A percentile compares a stretch with the other conserved stretches of the same genome.
phyloP scores from a whole-genome alignment of 2,888 invertebrate species.

The Oegoconia quadripuncta region DNA sequence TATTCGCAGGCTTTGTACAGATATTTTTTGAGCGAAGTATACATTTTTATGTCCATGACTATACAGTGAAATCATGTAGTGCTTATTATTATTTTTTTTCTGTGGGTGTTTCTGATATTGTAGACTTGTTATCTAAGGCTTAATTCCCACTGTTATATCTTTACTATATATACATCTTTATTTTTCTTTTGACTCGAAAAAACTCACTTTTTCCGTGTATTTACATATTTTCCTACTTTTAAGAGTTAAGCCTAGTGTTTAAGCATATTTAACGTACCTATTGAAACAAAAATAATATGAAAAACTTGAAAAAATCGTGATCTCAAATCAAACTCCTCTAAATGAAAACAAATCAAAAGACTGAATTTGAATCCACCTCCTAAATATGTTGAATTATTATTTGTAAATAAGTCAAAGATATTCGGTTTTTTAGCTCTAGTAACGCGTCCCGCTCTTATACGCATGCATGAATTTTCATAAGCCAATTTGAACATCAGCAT shows the following conservation, averaged over 20 bases:
- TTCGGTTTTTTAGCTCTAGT: background rate
- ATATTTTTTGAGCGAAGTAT: no score
- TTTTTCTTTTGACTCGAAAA: background rate
- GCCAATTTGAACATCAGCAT: background rate
- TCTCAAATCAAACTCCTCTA: slow-evolving; percentile 13
- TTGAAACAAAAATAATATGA: slow-evolving; percentile 1
- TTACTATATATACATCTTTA: background rate
- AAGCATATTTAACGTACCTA: slow-evolving; percentile 10
- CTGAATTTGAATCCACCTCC: slow-evolving; percentile 8
- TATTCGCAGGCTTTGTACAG: no score
- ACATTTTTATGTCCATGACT: no score
- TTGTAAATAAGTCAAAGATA: slow-evolving; percentile 3
- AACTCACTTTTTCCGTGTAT: background rate
- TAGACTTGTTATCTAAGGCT: slow-evolving; percentile 3
- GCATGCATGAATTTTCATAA: background rate
- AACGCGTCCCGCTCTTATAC: no score
- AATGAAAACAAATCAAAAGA: slow-evolving; percentile 8
- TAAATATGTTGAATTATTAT: slow-evolving; percentile 1
- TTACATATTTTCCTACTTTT: slow-evolving; percentile 1
- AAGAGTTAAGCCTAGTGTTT: slow-evolving; percentile 9
- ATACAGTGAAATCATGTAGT: no score
- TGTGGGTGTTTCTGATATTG: background rate
- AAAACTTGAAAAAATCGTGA: slow-evolving; percentile 10
- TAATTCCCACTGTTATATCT: slow-evolving; percentile 2
- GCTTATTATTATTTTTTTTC: no score